Evolutionary conservation across 2,797 vertebrate genomes (phyloP), one percentile per base, ranked within the genome.

Genomic region (Molossus alvarezi): DNA sequence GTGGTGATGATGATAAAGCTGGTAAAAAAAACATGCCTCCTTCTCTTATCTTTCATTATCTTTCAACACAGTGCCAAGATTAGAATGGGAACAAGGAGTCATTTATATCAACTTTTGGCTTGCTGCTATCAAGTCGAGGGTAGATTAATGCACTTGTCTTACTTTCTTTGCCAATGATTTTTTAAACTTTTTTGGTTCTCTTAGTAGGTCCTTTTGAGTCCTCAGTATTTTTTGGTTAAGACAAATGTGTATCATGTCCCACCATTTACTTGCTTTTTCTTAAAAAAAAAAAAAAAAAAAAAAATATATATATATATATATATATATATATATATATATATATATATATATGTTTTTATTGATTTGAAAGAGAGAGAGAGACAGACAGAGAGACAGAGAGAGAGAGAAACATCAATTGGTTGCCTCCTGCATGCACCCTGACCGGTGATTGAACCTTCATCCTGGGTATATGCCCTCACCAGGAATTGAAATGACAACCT

Each of bases 171-270:
- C 21, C 27, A 77, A 25, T 88, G 11, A 51, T n/a, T 81, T 53
- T 92, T 21, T 0, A 80, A 85, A 17, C 12, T 88, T 88, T 89
- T 25, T 55, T 76, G 93, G 23, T 73, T 72, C 15, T 77, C 13
- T 91, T 48, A 21, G 11, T 62, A 89, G 55, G 33, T 89, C 14
- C 13, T 94, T 82, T 75, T n/a, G 37, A 93, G 12, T 69, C 21
- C 53, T 94, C 12, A 67, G 2, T 65, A 25, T 72, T 94, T 91
- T 90, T 88, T 90, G n/a, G 58, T 64, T 87, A 95, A 51, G 13
- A 41, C 55, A 65, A 12, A n/a, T 86, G 82, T 89, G 23, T 11
- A 55, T 64, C 67, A 37, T 21, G 10, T 58, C 17, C 9, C 18
- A 15, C 82, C 41, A 85, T 18, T 85, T 75, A 13, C 57, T 94